Evolutionary conservation across 1,140 invertebrate species (phyloP).

Genomic region (Magallana gigas): DNA sequence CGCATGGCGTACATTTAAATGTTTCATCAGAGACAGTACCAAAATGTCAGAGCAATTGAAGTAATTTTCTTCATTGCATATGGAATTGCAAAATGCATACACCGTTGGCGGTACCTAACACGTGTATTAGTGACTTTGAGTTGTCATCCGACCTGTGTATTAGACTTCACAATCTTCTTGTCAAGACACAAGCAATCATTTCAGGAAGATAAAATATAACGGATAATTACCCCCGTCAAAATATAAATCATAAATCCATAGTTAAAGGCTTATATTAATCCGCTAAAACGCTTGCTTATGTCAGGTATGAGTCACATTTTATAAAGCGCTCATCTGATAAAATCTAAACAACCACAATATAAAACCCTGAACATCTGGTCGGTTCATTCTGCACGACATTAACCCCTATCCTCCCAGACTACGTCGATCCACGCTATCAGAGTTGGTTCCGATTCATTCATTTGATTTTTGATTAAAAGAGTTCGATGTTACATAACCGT

Average conservation of each 20-base stretch:
- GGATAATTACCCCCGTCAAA: constrained; percentile 32
- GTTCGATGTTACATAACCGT: constrained; percentile 5
- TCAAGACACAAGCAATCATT: not conserved
- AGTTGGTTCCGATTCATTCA: not conserved
- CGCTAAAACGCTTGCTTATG: not conserved
- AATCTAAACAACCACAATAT: constrained; percentile 6
- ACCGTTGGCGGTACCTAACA: too few relatives aligned
- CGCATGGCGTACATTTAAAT: too few relatives aligned
- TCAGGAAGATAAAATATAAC: constrained; percentile 26
- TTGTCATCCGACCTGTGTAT: not conserved
- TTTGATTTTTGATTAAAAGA: not conserved
- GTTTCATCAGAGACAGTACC: too few relatives aligned
- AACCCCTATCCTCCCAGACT: not conserved
- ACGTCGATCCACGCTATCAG: not conserved
- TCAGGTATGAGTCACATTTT: constrained; percentile 20
- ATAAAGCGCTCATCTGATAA: constrained; percentile 5
- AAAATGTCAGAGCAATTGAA: too few relatives aligned
- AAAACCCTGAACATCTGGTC: constrained; percentile 9
- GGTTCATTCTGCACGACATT: constrained; percentile 11
- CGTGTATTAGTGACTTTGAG: not conserved
- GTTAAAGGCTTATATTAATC: not conserved
- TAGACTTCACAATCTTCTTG: not conserved
- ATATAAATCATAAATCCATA: constrained; percentile 26
- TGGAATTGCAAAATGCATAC: too few relatives aligned
- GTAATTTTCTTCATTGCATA: too few relatives aligned